These are phyloP conservation scores for Siniperca undulata DNA, from an alignment of 2,797 vertebrate species.

Conservation along the genomic window DNA sequence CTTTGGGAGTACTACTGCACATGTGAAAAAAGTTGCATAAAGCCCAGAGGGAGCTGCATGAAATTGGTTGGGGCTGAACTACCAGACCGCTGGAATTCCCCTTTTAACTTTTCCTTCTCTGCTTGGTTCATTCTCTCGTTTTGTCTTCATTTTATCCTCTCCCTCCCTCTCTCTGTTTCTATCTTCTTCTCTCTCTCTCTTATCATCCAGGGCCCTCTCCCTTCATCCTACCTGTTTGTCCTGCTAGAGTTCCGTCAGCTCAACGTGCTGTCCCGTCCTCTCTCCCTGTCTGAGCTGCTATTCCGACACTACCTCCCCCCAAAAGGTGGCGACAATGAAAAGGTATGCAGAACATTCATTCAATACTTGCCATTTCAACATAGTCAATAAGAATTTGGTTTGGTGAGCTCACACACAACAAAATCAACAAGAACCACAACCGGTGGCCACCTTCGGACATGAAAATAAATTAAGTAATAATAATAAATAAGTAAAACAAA, in stretches of 20 bases:
- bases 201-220: slow-evolving; percentile 79
- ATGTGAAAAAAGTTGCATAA: not conserved
- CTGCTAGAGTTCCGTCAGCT: slow-evolving; percentile 93
- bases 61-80: not conserved
- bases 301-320: slow-evolving; percentile 87
- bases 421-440: no score
- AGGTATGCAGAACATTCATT: slow-evolving; percentile 61
- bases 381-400: no score
- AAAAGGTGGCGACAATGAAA: slow-evolving; percentile 58
- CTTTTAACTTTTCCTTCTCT: not conserved
- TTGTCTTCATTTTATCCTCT: not conserved
- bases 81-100: not conserved
- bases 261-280: slow-evolving; percentile 81
- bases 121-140: not conserved
- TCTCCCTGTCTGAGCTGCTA: slow-evolving; percentile 89
- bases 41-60: not conserved
- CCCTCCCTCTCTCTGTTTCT: not conserved
- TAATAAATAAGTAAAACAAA: not conserved
- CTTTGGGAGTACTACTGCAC: not conserved
- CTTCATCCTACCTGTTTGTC: slow-evolving; percentile 86
- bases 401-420: no score
- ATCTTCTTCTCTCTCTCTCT: not conserved
- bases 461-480: no score
- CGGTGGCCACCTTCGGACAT: no score
- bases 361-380: no score